phyloP scores from a whole-genome alignment of 2,113 vertebrate species.

The Nibea albiflora region DNA sequence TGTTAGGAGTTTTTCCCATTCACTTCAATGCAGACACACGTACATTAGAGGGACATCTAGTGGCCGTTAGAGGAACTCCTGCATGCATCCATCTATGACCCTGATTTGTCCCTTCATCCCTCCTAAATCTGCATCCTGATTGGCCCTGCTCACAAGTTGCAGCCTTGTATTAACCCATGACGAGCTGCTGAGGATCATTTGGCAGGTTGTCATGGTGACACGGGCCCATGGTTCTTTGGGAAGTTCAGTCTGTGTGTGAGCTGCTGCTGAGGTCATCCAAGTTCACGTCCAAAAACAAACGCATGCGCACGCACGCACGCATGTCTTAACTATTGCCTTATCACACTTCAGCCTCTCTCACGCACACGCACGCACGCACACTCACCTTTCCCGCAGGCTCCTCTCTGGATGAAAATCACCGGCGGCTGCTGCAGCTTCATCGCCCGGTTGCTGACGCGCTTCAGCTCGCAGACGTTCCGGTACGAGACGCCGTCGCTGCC shows the following conservation, averaged over 20 bases:
- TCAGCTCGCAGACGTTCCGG: constrained; percentile 90
- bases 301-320: not conserved
- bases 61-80: not conserved
- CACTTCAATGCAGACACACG: not conserved
- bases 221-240: no score
- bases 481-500: constrained; percentile 94
- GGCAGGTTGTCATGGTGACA: not conserved
- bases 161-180: no score
- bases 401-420: constrained; percentile 92
- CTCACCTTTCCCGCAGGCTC: constrained; percentile 91
- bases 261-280: constrained; percentile 2
- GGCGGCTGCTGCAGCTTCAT: constrained; percentile 85
- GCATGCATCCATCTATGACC: no score
- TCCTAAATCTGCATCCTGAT: no score
- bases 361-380: constrained; percentile 1
- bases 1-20: not conserved
- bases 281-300: constrained; percentile 12
- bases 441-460: constrained; percentile 86
- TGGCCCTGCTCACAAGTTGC: no score
- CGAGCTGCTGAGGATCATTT: not conserved
- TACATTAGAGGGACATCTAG: not conserved
- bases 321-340: not conserved
- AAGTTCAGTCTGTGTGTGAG: not conserved
- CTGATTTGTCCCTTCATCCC: no score
- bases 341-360: not conserved